These are phyloP conservation scores for Drosophila eohydei DNA, from an alignment of 2,888 invertebrate genomes.

Conservation along the genomic window DNA sequence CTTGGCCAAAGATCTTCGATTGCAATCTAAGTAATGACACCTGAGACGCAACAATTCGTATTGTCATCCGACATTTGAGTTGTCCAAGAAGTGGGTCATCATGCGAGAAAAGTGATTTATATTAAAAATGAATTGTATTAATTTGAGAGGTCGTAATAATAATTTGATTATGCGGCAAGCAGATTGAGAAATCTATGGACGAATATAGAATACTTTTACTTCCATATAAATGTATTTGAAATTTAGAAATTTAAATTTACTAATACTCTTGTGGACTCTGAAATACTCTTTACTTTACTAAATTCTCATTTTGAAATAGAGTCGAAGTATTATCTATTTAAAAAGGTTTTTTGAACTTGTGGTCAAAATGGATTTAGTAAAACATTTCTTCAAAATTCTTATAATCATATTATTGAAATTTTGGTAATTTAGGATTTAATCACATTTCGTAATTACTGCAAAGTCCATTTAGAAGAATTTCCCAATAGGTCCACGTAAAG, in stretches of 20 bases:
- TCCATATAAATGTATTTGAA: too few species aligned
- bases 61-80: slow-evolving; percentile 20
- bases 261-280: too few species aligned
- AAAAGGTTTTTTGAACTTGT: too few species aligned
- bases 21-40: slow-evolving; percentile 41
- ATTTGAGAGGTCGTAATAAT: background rate
- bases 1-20: slow-evolving; percentile 27
- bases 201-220: too few species aligned
- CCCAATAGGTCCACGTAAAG: accelerated
- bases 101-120: slow-evolving; percentile 12
- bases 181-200: background rate
- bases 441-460: background rate
- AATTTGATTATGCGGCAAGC: background rate
- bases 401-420: too few species aligned
- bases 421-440: too few species aligned
- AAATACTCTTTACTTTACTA: too few species aligned
- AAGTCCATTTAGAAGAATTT: background rate
- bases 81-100: slow-evolving; percentile 1
- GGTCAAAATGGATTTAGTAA: background rate
- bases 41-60: background rate
- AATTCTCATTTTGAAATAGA: too few species aligned
- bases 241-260: background rate
- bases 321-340: too few species aligned
- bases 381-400: background rate
- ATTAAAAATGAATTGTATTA: background rate